Percentiles rank a stretch among this genome's conserved stretches.
Conservation (phyloP, 2,888 invertebrate species). For the Trissolcus japonicus region DNA sequence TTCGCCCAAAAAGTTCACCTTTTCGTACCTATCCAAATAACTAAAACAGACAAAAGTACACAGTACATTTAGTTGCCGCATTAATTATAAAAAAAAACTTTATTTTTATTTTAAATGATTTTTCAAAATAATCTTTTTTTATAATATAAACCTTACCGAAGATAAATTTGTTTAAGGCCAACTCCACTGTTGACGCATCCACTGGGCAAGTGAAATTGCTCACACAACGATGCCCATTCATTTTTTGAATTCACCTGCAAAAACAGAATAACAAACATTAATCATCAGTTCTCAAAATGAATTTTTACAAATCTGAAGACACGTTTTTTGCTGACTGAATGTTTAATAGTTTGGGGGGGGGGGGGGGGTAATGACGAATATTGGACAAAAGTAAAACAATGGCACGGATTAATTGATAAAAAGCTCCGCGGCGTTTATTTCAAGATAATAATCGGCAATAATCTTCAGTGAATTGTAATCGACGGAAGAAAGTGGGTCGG, state of each 20-base stretch:
- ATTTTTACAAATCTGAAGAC: too few relatives aligned
- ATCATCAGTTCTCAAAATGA: not conserved
- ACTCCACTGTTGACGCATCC: slow-evolving; percentile 93
- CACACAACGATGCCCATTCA: slow-evolving; percentile 90
- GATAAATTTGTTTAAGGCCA: slow-evolving; percentile 89
- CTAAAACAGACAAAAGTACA: slow-evolving; percentile 71
- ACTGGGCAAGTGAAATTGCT: slow-evolving; percentile 85
- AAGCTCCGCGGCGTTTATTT: slow-evolving; percentile 22
- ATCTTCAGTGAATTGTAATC: slow-evolving; percentile 41
- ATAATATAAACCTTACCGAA: slow-evolving; percentile 78
- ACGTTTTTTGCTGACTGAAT: not conserved
- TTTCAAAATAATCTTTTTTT: too few relatives aligned
- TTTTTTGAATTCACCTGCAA: slow-evolving; percentile 90
- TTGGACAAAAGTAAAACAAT: slow-evolving; percentile 27
- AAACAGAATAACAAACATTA: not conserved
- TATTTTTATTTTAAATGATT: not conserved
- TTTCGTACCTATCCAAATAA: slow-evolving; percentile 91
- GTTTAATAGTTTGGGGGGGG: not conserved
- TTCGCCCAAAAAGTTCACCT: slow-evolving; percentile 91
- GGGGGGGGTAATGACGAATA: not conserved
- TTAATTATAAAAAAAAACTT: not conserved
- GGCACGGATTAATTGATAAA: slow-evolving; percentile 33
- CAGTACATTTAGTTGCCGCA: not conserved
- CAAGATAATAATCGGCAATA: slow-evolving; percentile 33
- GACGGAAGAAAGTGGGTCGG: slow-evolving; percentile 56